These are phyloP conservation scores for Dryobates pubescens DNA, from an alignment of 2,797 vertebrate genomes.

Conservation along the genomic window DNA sequence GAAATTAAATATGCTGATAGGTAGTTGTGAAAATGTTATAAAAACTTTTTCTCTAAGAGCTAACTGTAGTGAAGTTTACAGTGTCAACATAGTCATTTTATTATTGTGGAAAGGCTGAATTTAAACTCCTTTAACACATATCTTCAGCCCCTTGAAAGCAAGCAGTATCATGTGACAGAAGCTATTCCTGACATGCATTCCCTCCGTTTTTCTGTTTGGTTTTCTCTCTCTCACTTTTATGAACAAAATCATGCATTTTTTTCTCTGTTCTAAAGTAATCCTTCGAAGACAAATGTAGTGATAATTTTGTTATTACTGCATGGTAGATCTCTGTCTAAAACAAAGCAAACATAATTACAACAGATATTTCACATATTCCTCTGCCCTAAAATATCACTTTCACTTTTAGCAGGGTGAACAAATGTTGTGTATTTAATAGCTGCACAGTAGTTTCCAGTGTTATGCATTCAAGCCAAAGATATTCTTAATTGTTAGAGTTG, in stretches of 20 bases:
- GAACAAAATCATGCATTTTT: fast-evolving
- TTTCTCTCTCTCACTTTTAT: not conserved
- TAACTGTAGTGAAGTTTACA: not conserved
- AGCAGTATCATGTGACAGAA: not conserved
- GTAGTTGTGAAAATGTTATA: not conserved
- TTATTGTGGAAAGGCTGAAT: not conserved
- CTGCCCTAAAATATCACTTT: not conserved
- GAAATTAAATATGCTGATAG: not conserved
- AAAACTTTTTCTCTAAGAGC: not conserved
- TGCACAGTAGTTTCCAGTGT: not conserved
- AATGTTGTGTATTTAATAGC: not conserved
- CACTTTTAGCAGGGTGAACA: not conserved
- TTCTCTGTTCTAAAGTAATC: not conserved
- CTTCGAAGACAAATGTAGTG: not conserved
- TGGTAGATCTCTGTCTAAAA: not conserved
- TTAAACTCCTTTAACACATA: not conserved
- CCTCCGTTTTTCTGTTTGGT: not conserved
- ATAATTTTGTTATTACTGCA: not conserved
- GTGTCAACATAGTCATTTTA: not conserved
- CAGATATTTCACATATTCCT: not conserved
- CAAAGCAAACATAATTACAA: not conserved
- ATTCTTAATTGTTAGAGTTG: no score
- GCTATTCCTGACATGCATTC: not conserved
- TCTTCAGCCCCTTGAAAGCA: not conserved
- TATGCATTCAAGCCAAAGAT: not conserved